A percentile compares a stretch with the other conserved stretches of the same genome.
These are phyloP conservation scores for Sebastes alutus DNA, from an alignment of 2,797 vertebrate species.

Conservation along the genomic window DNA sequence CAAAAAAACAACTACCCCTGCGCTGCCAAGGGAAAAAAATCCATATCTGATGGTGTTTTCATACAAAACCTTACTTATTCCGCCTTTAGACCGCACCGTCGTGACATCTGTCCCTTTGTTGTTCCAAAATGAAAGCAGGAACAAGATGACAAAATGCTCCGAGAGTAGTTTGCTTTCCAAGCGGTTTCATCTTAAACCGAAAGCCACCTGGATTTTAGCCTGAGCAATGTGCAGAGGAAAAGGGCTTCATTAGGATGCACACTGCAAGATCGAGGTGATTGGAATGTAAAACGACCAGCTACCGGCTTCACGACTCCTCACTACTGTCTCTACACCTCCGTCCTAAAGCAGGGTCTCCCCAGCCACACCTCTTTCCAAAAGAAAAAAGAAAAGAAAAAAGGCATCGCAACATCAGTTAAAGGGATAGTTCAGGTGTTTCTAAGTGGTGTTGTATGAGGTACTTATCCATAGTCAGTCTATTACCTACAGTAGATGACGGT, in stretches of 20 bases:
- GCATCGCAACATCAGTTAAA: not conserved
- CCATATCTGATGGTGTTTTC: constrained; percentile 32
- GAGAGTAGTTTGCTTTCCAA: constrained; percentile 11
- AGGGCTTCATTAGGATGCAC: constrained; percentile 61
- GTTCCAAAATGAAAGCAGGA: constrained; percentile 25
- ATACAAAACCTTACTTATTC: constrained; percentile 8
- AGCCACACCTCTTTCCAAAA: constrained; percentile 16
- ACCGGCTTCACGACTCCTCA: constrained; percentile 29
- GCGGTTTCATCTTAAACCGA: constrained; percentile 37
- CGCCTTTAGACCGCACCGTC: constrained; percentile 6
- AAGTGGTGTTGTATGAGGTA: no score
- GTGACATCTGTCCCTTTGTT: constrained; percentile 44
- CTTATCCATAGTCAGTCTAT: no score
- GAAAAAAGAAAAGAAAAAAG: not conserved
- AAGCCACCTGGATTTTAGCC: constrained; percentile 40
- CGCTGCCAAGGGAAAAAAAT: constrained; percentile 27
- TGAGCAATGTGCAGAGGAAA: constrained; percentile 24
- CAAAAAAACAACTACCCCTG: not conserved
- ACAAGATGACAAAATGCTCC: constrained; percentile 21
- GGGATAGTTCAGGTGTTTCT: no score
- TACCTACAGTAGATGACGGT: no score
- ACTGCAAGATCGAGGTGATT: constrained; percentile 52
- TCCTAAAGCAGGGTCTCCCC: constrained; percentile 23
- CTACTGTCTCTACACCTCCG: constrained; percentile 16
- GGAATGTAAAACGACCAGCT: constrained; percentile 63